Conservation (phyloP, 1,140 invertebrate genomes). For the Hycleus phaleratus region DNA sequence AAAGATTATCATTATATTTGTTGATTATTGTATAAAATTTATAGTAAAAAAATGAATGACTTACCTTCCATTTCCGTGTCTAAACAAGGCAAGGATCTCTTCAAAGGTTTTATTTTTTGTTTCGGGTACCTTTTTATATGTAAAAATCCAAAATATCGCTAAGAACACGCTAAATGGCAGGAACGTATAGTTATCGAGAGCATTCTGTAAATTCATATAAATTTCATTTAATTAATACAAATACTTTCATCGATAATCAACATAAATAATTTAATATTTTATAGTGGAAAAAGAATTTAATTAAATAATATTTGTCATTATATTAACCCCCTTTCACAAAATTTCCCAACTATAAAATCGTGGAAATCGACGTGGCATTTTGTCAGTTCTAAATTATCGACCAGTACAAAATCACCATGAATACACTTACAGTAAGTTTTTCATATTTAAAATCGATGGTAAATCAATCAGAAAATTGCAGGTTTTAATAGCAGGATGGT, state of each 20-base stretch:
- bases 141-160: conserved; percentile 95
- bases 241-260: too few species aligned
- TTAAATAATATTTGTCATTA: too few species aligned
- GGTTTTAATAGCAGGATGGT: conserved; percentile 9
- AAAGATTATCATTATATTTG: neutral
- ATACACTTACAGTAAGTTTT: conserved; percentile 11
- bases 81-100: conserved; percentile 89
- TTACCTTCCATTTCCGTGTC: conserved; percentile 79
- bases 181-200: conserved; percentile 92
- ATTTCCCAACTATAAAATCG: conserved; percentile 7
- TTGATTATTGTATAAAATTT: neutral
- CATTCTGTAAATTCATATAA: conserved; percentile 54
- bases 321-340: conserved; percentile 15
- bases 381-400: conserved; percentile 18
- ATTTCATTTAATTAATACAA: too few species aligned
- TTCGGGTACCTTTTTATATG: conserved; percentile 96
- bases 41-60: conserved; percentile 30
- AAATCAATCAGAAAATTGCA: neutral
- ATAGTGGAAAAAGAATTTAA: too few species aligned
- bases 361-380: neutral
- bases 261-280: too few species aligned
- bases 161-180: conserved; percentile 94
- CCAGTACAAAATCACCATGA: conserved; percentile 10
- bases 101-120: conserved; percentile 98
- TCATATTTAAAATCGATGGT: neutral